Base-by-base conservation (phyloP, 1,140 invertebrate genomes). In the Aphaenogaster rudis region DNA sequence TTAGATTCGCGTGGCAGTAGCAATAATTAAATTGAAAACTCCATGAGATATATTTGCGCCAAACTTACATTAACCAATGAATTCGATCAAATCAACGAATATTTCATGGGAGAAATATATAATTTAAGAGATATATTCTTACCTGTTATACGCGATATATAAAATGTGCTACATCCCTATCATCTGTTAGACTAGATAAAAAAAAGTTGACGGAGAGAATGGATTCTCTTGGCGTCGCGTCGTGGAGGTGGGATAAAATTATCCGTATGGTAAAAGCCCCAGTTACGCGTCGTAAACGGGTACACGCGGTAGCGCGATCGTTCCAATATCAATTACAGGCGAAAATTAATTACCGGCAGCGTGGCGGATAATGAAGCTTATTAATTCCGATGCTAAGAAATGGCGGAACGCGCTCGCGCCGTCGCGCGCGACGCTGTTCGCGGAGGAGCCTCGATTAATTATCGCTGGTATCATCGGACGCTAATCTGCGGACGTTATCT, bases 291-390 rank as follows among this genome's bases (percentile, higher is more conserved):
- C 80, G 17, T 74, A 48, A 82, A 82, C 54, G 69, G 54, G 69
- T 69, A 52, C 69, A 61, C 42, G 80, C 69, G 69, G 80, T 84
- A 84, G 80, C 69, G n/a, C 69, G 45, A 76, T 76, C 69, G 54
- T 76, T 84, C 80, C 80, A 76, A 84, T 84, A 84, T 84, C 80
- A 84, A 84, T 84, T 76, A 84, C 80, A 63, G 57, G 42, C 57
- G 80, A 76, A 76, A 84, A 84, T 84, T 84, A 84, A 84, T 84
- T 84, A 84, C 69, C 80, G 69, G 80, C 80, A 84, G 69, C 57
- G 69, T 57, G 54, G 80, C 54, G 80, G 69, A 84, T 84, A 84
- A 84, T 84, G 80, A 84, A 84, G 80, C 80, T 76, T 76, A 84
- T 84, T 84, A 84, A 84, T 84, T 84, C 67, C 54, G 80, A 74